Percentiles rank a stretch among this genome's conserved stretches.
These are phyloP conservation scores for Aspidapion aeneum DNA, from an alignment of 2,888 invertebrate genomes.

Conservation along the genomic window DNA sequence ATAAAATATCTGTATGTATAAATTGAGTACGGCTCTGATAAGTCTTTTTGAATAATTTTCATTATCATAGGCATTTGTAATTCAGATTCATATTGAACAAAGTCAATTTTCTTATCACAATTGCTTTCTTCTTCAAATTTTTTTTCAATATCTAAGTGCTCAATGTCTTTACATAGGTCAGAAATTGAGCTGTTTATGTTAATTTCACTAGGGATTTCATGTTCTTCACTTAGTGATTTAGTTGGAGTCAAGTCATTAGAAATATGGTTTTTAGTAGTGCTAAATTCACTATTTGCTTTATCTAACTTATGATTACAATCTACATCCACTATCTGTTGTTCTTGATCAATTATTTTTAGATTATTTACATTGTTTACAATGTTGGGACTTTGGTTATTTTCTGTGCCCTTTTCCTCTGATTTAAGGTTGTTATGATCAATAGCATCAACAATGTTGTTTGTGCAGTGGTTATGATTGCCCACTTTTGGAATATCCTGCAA, in stretches of 20 bases:
- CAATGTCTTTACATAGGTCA: background rate
- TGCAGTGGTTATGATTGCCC: background rate
- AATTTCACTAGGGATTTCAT: background rate
- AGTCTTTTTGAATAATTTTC: slow-evolving; percentile 97
- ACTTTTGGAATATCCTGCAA: background rate
- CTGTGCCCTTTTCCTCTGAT: slow-evolving; percentile 8
- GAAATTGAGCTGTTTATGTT: background rate
- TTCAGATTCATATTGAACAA: slow-evolving; percentile 88
- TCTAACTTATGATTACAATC: slow-evolving; percentile 22
- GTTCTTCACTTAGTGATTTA: no score
- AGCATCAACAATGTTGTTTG: background rate
- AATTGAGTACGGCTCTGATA: slow-evolving; percentile 99
- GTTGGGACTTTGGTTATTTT: slow-evolving; percentile 13
- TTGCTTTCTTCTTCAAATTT: background rate
- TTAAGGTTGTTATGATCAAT: background rate
- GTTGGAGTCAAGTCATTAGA: slow-evolving; percentile 7
- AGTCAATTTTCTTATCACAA: slow-evolving; percentile 45
- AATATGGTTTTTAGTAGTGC: slow-evolving; percentile 21
- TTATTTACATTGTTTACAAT: slow-evolving; percentile 19
- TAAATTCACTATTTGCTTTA: slow-evolving; percentile 22
- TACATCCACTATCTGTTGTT: slow-evolving; percentile 23
- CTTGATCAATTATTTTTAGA: slow-evolving; percentile 17
- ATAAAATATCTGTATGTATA: slow-evolving; percentile 99
- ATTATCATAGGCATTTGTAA: slow-evolving; percentile 98
- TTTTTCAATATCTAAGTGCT: slow-evolving; percentile 15